Evolutionary conservation across 2,797 vertebrate species (phyloP), one percentile per base, ranked within the genome.

Genomic region (Cryptoprocta ferox): DNA sequence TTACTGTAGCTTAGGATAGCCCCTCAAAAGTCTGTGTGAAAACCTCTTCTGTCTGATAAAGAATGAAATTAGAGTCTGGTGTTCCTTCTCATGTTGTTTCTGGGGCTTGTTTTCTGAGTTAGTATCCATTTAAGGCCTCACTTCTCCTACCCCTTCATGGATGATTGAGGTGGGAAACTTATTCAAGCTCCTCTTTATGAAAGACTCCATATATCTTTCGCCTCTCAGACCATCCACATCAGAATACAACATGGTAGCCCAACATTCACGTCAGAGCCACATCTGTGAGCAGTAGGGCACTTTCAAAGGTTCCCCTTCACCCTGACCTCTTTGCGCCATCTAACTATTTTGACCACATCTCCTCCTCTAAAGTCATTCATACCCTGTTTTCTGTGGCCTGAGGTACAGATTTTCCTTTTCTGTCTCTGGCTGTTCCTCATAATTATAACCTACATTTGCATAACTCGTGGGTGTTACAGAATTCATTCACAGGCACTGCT

Each of bases 301-400:
- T 28, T 26, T 50, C n/a, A 14, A 26, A 28, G 12, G 14, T 24
- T 79, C 6, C 21, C 28, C 70, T 83, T 83, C 63, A 18, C 30
- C 48, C 16, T 11, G 19, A 48, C 32, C 18, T 50, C 42, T 89
- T 32, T 28, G 35, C 0, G 0, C 18, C 5, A 0, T 35, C 30
- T 87, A 66, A 15, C 28, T 21, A 1, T 39, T 30, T 13, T 19
- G 28, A 28, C 18, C 11, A 10, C 0, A 0, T 48, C 32, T n/a
- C 14, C 12, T 71, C 16, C 8, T 94, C 39, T 13, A 71, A 61
- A 65, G 16, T 59, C 59, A 37, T 10, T 53, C 24, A 11, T n/a
- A 61, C 6, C 79, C 35, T 39, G 0, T 48, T 21, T 86, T 90
- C 21, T 30, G 3, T 13, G 6, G n/a, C n/a, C 15, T 59, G 28